phyloP scores from a whole-genome alignment of 2,888 invertebrate species.

The Acanthopleura granulata region DNA sequence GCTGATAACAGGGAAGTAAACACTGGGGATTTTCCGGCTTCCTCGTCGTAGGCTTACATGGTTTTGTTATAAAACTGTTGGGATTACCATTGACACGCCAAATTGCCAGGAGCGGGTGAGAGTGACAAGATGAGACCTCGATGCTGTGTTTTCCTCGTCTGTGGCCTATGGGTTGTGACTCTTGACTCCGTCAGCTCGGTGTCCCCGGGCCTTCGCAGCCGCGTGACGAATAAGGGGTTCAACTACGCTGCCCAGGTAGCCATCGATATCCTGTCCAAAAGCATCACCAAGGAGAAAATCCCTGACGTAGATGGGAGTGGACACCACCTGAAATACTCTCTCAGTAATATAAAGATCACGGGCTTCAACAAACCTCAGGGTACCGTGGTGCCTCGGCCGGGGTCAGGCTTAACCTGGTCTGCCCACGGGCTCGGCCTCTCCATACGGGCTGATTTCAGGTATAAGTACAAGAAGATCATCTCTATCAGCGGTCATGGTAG shows the following conservation, averaged over 20 bases:
- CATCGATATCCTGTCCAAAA: constrained; percentile 13
- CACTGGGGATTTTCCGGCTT: too few species aligned
- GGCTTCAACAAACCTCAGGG: constrained; percentile 22
- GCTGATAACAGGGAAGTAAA: too few species aligned
- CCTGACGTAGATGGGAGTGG: constrained; percentile 16
- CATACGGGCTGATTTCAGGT: constrained; percentile 24
- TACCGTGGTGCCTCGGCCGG: not conserved
- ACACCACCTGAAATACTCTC: constrained; percentile 10
- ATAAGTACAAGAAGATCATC: constrained; percentile 25
- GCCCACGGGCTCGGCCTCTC: constrained; percentile 3
- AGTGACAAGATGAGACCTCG: too few species aligned
- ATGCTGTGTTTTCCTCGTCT: too few species aligned
- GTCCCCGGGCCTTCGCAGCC: not conserved
- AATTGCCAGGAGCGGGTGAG: too few species aligned
- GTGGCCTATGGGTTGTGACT: too few species aligned
- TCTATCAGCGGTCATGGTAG: constrained; percentile 22
- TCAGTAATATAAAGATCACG: constrained; percentile 4
- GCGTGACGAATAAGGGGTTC: not conserved
- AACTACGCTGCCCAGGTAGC: constrained; percentile 21
- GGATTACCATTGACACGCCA: too few species aligned
- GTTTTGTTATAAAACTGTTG: too few species aligned
- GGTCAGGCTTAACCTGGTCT: constrained; percentile 20
- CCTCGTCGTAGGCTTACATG: too few species aligned
- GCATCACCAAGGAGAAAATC: constrained; percentile 3
- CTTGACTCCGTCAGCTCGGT: not conserved